Base-by-base conservation (phyloP, 1,140 invertebrate species). In the Calliphora vicina region DNA sequence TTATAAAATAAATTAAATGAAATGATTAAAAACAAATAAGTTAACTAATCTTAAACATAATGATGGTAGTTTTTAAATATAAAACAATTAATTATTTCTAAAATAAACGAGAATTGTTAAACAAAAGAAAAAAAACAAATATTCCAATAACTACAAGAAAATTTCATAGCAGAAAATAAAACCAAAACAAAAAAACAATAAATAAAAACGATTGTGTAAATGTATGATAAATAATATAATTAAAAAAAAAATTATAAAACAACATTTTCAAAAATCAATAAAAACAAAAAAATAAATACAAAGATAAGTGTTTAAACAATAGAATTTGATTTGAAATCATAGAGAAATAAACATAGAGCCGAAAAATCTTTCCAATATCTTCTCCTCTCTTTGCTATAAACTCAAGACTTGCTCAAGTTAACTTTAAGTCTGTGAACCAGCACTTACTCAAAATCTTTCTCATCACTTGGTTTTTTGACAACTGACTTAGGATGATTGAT, bases 191-290 rank as follows among this genome's bases (percentile, higher is more conserved):
- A 81, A 1, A 29, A 26, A 15, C 25, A 81, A 80, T 3, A 43
- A n/a, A 80, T 10, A 57, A 81, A 25, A 81, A 81, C 26, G 27
- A 81, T 57, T 67, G 45, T 81, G 80, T 67, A 81, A 81, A 81
- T 81, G 61, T 81, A 67, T 61, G 27, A 81, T 67, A 67, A 81
- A 67, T 29, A 81, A 81, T 26, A 67, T 10, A 81, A 81, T 61
- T n/a, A n/a, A n/a, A 57, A 29, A 61, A 50, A 61, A 26, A 35
- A 81, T 81, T 26, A 71, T 29, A 81, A 81, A 81, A 67, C 61
- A 81, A n/a, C 23, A 81, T 29, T 81, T 29, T 29, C 73, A 76
- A 76, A 76, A 76, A 25, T 67, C 61, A 67, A 67, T 67, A 67
- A 67, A 67, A n/a, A n/a, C n/a, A n/a, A n/a, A 57, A 67, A 67